These are phyloP conservation scores for Brachypteracias leptosomus DNA, from an alignment of 2,113 vertebrate species.

Conservation along the genomic window DNA sequence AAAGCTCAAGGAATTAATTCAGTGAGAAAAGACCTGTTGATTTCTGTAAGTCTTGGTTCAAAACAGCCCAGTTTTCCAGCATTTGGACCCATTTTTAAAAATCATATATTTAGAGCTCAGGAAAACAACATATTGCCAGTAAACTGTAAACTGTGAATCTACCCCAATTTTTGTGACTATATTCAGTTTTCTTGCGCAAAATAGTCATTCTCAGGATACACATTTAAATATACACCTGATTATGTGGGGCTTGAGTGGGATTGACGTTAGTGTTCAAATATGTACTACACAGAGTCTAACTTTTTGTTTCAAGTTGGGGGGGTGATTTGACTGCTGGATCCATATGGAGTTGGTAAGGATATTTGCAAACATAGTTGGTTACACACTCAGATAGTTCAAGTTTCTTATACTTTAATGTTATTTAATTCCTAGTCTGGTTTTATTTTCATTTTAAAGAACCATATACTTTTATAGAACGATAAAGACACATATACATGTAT, in stretches of 20 bases:
- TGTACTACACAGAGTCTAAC: neutral
- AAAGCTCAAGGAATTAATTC: neutral
- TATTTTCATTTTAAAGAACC: slow-evolving; percentile 9
- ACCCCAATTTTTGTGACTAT: neutral
- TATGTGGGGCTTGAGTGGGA: neutral
- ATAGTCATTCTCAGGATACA: neutral
- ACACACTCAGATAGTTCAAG: neutral
- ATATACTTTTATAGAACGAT: neutral
- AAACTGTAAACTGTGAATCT: neutral
- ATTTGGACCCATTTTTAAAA: neutral
- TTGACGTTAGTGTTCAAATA: neutral
- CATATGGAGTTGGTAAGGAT: neutral
- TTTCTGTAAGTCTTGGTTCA: neutral
- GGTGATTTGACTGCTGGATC: neutral
- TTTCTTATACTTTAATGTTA: slow-evolving; percentile 1
- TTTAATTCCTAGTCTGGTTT: neutral
- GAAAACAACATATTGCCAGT: neutral
- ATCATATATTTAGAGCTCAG: neutral
- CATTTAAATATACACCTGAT: neutral
- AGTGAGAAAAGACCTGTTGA: neutral
- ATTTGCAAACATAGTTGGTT: neutral
- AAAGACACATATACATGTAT: neutral
- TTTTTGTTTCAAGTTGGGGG: neutral
- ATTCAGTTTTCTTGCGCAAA: neutral
- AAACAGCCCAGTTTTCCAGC: neutral